Evolutionary conservation across 2,113 vertebrate species (phyloP), one percentile per base, ranked within the genome.

Genomic region (Malurus cyaneus): DNA sequence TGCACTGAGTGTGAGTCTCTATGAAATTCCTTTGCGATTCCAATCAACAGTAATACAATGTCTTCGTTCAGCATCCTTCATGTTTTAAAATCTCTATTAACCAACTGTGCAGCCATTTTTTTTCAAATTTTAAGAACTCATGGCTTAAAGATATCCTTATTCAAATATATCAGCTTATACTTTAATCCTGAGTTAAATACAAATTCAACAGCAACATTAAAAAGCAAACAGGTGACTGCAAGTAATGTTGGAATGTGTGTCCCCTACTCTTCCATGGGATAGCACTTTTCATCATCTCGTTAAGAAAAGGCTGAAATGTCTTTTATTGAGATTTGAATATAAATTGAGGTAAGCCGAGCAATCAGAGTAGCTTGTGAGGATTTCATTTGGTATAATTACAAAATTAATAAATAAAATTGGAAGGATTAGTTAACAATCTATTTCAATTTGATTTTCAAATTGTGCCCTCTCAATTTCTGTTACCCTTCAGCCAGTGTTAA

Each of bases 401-500:
- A 94, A 95, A 94, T 92, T 93, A 96, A 92, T 92, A 96, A 96
- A 94, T 94, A 93, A 95, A 92, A 93, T 93, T 92, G 73, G 57
- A 81, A 89, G 86, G 83, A 94, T 93, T 95, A 94, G 87, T 95
- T 96, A 92, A 88, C 80, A 64, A 91, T 88, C 92, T 92, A 93
- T 89, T 91, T 89, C 83, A 93, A 91, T 84, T 87, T 86, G 52
- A 71, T 78, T 86, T 93, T 67, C 72, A 86, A 80, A 88, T 46
- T 53, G 24, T 66, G 47, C 80, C 61, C 77, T 87, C 72, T 12
- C 7, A 3, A 26, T 81, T 91, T 86, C 46, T 84, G 34, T 36
- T 72, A 80, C 32, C 36, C 65, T 92, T 88, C 77, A 74, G 39
- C 5, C 39, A 39, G 69, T 47, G 74, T 66, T 90, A 92, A 92